Evolutionary conservation across 2,113 vertebrate species (phyloP), one percentile per base, ranked within the genome.

Genomic region (Emydura subglobosa): DNA sequence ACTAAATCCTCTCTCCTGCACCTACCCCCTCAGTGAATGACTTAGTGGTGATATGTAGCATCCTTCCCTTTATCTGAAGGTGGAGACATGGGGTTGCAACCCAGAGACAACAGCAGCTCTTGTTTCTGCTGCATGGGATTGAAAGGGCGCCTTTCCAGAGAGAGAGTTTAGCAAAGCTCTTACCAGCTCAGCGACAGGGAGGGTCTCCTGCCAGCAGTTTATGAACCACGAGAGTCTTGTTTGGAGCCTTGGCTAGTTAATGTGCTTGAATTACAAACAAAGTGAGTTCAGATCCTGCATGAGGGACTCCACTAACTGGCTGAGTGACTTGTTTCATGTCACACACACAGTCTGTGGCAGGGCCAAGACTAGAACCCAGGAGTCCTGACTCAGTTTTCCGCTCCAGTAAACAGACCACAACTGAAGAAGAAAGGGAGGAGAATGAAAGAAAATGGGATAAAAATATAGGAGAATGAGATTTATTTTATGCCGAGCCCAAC

Each of bases 351-450:
- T 53, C 83, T 14, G 25, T 29, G 22, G 39, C 11, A 44, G 74
- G 42, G 44, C 74, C 74, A 78, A 42, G 74, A 68, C 87, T 89
- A 95, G 85, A 96, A 78, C 86, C 80, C 86, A 79, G 82, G 79
- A 95, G 83, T 21, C 88, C 94, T 85, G 89, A 95, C 92, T 96
- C 92, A 90, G 42, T 10, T 80, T 87, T 91, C 65, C 86, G 76
- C 27, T 22, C 91, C 89, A 87, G 74, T 90, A 65, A 65, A 3
- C 79, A 93, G 94, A 79, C 54, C 90, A 82, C 94, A 83, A 92
- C 80, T 94, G 85, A 4, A 76, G 94, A 94, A 95, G 94, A 96
- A 95, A 97, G 8, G 34, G 65, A 39, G 65, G n/a, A 39, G 96
- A 93, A 95, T 88, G 95, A 89, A 93, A 96, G 72, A 88, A 39